Evolutionary conservation across 92 coral and sea anemone species (phyloP).

Genomic region (Epizoanthus illoricatus): DNA sequence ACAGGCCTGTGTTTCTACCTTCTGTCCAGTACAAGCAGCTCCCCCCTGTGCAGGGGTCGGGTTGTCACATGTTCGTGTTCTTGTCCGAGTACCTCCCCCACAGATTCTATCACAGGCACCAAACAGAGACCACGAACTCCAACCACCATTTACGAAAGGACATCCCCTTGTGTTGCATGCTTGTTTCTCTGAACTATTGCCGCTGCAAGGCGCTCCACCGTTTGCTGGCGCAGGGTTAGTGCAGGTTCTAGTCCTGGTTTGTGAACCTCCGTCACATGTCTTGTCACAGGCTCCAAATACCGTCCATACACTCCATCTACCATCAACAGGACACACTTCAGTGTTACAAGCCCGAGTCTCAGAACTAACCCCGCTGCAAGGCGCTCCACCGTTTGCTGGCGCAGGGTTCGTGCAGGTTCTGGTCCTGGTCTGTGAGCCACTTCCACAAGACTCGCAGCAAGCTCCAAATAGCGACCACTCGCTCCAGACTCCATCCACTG

Average conservation of each 20-base stretch:
- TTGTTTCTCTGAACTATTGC: not conserved
- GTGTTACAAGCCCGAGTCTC: not conserved
- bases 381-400: slow-evolving; percentile 37
- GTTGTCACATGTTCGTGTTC: slow-evolving; percentile 28
- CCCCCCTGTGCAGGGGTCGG: not conserved
- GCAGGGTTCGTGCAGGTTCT: slow-evolving; percentile 39
- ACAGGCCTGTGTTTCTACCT: not conserved
- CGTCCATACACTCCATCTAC: slow-evolving; percentile 3
- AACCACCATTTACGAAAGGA: not conserved
- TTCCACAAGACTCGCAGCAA: slow-evolving; percentile 34
- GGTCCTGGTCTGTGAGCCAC: not conserved
- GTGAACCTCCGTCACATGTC: slow-evolving; percentile 40
- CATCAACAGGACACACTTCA: not conserved
- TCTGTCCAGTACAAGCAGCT: not conserved
- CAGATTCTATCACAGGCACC: slow-evolving; percentile 2
- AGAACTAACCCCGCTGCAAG: slow-evolving; percentile 3
- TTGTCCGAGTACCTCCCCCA: slow-evolving; percentile 18
- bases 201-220: not conserved
- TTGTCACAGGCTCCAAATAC: not conserved
- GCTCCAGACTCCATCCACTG: not conserved
- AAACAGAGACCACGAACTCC: not conserved
- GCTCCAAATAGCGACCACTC: slow-evolving; percentile 2
- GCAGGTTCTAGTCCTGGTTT: slow-evolving; percentile 24
- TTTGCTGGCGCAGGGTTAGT: slow-evolving; percentile 4
- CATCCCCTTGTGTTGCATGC: not conserved